Evolutionary conservation across 2,888 invertebrate species (phyloP).

Genomic region (Eugnorisma glareosa): DNA sequence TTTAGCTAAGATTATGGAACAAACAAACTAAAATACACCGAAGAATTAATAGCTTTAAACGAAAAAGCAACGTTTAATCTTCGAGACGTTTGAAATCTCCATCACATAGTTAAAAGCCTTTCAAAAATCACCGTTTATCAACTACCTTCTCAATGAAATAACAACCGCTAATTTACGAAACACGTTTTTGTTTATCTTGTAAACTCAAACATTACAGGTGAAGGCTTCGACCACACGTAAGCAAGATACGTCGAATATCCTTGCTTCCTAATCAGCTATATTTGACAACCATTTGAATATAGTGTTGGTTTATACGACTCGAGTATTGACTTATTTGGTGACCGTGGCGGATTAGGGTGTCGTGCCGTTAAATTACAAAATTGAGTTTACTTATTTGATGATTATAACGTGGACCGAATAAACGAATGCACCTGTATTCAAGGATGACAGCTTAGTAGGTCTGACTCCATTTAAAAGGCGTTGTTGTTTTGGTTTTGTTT

Average conservation of each 20-base stretch:
- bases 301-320: conserved; percentile 23
- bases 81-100: not conserved
- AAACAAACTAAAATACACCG: not conserved
- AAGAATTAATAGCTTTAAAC: not conserved
- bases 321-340: conserved; percentile 28
- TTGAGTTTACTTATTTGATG: conserved; percentile 12
- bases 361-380: not conserved
- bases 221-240: conserved; percentile 57
- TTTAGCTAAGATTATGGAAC: too few species aligned
- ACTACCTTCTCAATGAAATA: conserved; percentile 26
- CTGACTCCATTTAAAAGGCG: not conserved
- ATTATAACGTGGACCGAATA: not conserved
- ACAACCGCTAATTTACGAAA: conserved; percentile 54
- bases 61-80: not conserved
- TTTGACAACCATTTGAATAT: conserved; percentile 63
- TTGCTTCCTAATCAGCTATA: conserved; percentile 61
- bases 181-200: conserved; percentile 53
- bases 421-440: not conserved
- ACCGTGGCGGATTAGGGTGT: conserved; percentile 1
- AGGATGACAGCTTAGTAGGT: not conserved
- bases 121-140: not conserved
- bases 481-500: conserved; percentile 1
- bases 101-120: not conserved
- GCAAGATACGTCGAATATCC: conserved; percentile 49
- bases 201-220: conserved; percentile 57